Conservation (phyloP, 1,140 invertebrate species). For the Drosophila neocordata region DNA sequence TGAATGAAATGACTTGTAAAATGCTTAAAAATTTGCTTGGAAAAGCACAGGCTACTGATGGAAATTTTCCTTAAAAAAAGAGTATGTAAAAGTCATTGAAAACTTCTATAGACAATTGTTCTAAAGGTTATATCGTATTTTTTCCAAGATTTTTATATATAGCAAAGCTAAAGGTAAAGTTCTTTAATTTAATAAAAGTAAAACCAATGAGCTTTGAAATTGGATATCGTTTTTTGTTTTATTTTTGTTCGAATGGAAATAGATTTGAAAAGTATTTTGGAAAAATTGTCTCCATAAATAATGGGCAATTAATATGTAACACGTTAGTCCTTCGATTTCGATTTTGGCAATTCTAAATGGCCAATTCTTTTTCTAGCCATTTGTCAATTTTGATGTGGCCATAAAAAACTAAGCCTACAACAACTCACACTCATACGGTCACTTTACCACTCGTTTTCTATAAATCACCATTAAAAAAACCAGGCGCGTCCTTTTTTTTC, state of each 20-base stretch:
- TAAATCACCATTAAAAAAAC: constrained; percentile 80
- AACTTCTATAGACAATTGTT: too few relatives aligned
- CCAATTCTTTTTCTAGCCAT: constrained; percentile 49
- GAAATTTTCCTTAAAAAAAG: too few relatives aligned
- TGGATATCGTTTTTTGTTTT: constrained; percentile 13
- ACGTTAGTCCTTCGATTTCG: constrained; percentile 62
- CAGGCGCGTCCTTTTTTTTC: constrained; percentile 42
- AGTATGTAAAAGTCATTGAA: too few relatives aligned
- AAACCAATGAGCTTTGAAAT: constrained; percentile 73
- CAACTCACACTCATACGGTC: not conserved
- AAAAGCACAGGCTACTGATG: too few relatives aligned
- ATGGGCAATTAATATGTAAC: constrained; percentile 80
- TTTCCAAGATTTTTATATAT: too few relatives aligned
- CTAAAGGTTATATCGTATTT: too few relatives aligned
- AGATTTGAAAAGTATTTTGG: constrained; percentile 30
- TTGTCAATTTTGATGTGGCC: constrained; percentile 76
- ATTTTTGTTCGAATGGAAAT: constrained; percentile 44
- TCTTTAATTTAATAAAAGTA: not conserved
- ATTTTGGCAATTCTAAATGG: constrained; percentile 58
- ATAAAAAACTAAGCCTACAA: constrained; percentile 64
- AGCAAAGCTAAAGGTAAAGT: too few relatives aligned
- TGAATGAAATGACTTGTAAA: too few relatives aligned
- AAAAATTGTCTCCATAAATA: constrained; percentile 58
- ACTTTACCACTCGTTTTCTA: constrained; percentile 17
- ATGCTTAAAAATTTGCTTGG: too few relatives aligned